Evolutionary conservation across 2,113 vertebrate species (phyloP).

Genomic region (Riparia riparia): DNA sequence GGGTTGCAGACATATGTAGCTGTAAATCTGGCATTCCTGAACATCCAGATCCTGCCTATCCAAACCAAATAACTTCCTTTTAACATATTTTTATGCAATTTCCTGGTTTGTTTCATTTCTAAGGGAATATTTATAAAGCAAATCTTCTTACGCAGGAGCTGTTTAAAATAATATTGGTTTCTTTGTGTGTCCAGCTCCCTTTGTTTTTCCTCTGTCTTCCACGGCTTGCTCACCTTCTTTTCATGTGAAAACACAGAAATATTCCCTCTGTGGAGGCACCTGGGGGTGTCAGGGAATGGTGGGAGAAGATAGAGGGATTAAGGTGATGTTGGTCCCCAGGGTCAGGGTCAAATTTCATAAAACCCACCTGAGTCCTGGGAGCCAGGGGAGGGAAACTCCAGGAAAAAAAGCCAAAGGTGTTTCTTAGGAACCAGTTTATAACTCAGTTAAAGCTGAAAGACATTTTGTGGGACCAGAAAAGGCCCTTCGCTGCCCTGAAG

Average conservation of each 20-base stretch:
- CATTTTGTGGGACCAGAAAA: neutral
- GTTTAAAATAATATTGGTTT: neutral
- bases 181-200: neutral
- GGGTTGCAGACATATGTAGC: neutral
- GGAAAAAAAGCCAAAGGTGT: neutral
- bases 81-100: slow-evolving; percentile 30
- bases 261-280: neutral
- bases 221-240: neutral
- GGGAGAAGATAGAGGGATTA: neutral
- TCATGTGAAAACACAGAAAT: neutral
- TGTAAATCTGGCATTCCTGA: slow-evolving; percentile 49
- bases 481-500: neutral
- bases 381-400: neutral
- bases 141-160: neutral
- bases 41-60: neutral
- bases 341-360: neutral
- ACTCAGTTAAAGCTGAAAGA: neutral
- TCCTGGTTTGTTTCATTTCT: slow-evolving; percentile 50
- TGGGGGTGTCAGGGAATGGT: fast-evolving
- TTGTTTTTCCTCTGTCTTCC: neutral
- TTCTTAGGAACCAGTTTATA: neutral
- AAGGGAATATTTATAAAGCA: slow-evolving; percentile 19
- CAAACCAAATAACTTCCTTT: slow-evolving; percentile 44
- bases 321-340: neutral
- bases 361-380: neutral